phyloP scores from a whole-genome alignment of 2,888 invertebrate species.

The Sabatieria punctata region DNA sequence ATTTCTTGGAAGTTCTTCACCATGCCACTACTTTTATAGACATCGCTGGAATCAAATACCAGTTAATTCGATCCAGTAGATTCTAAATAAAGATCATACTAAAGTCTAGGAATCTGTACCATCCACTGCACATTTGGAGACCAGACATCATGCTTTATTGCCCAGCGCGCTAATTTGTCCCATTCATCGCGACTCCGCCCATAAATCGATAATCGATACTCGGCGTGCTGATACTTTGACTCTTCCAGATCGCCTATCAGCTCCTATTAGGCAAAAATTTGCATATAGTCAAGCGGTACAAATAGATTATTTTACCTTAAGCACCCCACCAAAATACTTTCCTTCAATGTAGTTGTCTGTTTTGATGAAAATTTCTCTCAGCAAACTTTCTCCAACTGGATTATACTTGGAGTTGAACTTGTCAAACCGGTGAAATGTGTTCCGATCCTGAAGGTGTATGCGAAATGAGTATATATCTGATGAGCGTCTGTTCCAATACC shows the following conservation, averaged over 20 bases:
- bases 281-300: no score
- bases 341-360: conserved; percentile 92
- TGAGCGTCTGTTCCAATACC: not conserved
- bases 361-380: conserved; percentile 94
- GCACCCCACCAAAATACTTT: conserved; percentile 88
- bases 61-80: not conserved
- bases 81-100: conserved; percentile 47
- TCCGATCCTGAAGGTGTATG: conserved; percentile 44
- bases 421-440: conserved; percentile 97
- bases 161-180: conserved; percentile 94
- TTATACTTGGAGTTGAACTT: conserved; percentile 99
- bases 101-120: conserved; percentile 89
- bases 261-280: conserved; percentile 49
- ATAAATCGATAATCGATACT: conserved; percentile 84
- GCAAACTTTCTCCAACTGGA: conserved; percentile 80
- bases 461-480: not conserved
- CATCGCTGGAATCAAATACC: conserved; percentile 72
- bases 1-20: conserved; percentile 87
- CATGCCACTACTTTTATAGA: conserved; percentile 85
- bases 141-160: conserved; percentile 73
- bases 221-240: conserved; percentile 96
- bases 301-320: no score
- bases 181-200: conserved; percentile 81
- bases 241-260: conserved; percentile 89
- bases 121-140: conserved; percentile 92